Conservation (phyloP, 2,113 vertebrate species). For the Channa maculata region DNA sequence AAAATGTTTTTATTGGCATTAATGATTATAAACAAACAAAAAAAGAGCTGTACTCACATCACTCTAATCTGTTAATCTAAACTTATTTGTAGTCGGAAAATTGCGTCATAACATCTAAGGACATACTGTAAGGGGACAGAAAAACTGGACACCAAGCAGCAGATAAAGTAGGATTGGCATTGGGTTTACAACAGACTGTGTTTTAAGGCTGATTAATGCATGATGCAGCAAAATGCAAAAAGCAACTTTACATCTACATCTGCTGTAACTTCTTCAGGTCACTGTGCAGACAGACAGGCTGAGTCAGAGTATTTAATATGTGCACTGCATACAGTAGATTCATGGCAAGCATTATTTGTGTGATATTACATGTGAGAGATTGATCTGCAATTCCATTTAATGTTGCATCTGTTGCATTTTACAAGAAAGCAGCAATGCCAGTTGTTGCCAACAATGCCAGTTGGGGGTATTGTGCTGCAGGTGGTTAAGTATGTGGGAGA, state of each 20-base stretch:
- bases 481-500: constrained; percentile 1
- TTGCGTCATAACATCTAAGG: not conserved
- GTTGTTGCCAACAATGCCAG: constrained; percentile 8
- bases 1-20: too few relatives aligned
- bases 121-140: not conserved
- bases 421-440: constrained; percentile 12
- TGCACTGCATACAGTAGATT: constrained; percentile 29
- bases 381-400: constrained; percentile 16
- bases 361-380: too few relatives aligned
- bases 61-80: not conserved
- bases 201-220: constrained; percentile 19
- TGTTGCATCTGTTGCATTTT: constrained; percentile 44
- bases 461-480: not conserved
- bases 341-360: constrained; percentile 19
- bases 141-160: not conserved
- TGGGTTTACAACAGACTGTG: constrained; percentile 12
- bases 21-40: not conserved
- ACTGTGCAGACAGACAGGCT: constrained; percentile 27
- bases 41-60: not conserved
- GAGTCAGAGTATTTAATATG: constrained; percentile 45
- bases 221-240: constrained; percentile 30
- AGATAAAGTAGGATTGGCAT: constrained; percentile 11
- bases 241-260: constrained; percentile 43
- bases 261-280: constrained; percentile 37
- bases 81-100: not conserved